These are phyloP conservation scores for Cydia fagiglandana DNA, from an alignment of 1,140 invertebrate species.

Conservation along the genomic window DNA sequence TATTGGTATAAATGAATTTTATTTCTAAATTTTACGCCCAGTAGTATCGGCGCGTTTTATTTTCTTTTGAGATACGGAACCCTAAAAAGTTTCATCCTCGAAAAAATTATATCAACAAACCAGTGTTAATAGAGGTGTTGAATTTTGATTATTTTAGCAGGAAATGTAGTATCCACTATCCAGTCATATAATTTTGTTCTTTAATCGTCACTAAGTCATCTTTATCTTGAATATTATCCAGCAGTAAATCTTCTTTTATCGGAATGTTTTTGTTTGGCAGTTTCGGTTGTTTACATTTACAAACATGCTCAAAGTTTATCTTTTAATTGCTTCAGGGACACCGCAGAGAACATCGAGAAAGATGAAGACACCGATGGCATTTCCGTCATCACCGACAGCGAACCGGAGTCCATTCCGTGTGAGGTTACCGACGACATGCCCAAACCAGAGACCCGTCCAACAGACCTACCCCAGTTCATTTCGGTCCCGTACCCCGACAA, in stretches of 20 bases:
- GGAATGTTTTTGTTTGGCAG: neutral
- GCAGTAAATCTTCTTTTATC: neutral
- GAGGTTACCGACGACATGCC: slow-evolving; percentile 48
- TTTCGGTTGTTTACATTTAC: slow-evolving; percentile 13
- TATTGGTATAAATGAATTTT: too few relatives aligned
- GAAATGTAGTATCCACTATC: neutral
- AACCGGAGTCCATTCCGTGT: slow-evolving; percentile 56
- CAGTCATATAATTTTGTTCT: neutral
- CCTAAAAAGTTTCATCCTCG: too few relatives aligned
- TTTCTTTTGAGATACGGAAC: too few relatives aligned
- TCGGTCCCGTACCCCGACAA: slow-evolving; percentile 43
- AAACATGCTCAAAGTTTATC: slow-evolving; percentile 4
- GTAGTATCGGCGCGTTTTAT: too few relatives aligned
- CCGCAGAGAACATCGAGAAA: slow-evolving; percentile 53
- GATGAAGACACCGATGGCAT: slow-evolving; percentile 76
- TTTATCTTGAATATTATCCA: neutral
- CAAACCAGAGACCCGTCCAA: slow-evolving; percentile 43
- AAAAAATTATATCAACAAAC: too few relatives aligned
- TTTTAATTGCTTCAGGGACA: slow-evolving; percentile 44
- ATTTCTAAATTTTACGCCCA: too few relatives aligned
- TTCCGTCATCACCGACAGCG: slow-evolving; percentile 73
- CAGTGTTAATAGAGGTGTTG: too few relatives aligned
- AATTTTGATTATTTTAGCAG: too few relatives aligned
- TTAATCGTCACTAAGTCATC: neutral
- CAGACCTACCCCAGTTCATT: slow-evolving; percentile 47